phyloP scores from a whole-genome alignment of 2,888 invertebrate genomes.

The Epistrophe eligans region DNA sequence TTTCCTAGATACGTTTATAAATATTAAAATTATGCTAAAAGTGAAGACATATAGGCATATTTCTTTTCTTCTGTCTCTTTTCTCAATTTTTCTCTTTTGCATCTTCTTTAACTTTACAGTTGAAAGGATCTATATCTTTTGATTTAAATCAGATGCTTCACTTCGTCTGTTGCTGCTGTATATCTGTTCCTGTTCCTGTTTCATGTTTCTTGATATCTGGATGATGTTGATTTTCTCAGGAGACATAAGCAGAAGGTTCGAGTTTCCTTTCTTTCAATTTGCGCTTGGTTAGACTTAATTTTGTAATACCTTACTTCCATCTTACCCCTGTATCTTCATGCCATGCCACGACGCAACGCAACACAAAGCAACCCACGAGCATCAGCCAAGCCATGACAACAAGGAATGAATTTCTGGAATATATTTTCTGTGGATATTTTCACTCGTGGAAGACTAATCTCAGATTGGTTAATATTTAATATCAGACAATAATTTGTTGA shows the following conservation, averaged over 20 bases:
- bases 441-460: constrained; percentile 64
- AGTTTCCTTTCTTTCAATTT: constrained; percentile 57
- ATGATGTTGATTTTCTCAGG: constrained; percentile 56
- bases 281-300: constrained; percentile 70
- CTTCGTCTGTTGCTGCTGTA: constrained; percentile 36
- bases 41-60: constrained; percentile 17
- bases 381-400: neutral
- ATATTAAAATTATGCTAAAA: constrained; percentile 49
- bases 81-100: neutral
- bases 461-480: constrained; percentile 73
- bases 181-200: neutral
- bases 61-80: neutral
- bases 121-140: constrained; percentile 19
- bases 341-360: neutral
- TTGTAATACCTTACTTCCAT: constrained; percentile 55
- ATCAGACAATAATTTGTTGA: constrained; percentile 66
- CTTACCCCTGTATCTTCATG: neutral
- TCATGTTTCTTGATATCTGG: constrained; percentile 7
- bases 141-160: constrained; percentile 11
- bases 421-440: constrained; percentile 36
- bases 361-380: neutral
- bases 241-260: constrained; percentile 31
- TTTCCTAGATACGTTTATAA: constrained; percentile 67
- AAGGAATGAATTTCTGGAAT: constrained; percentile 38
- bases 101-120: constrained; percentile 31